phyloP scores from a whole-genome alignment of 2,113 vertebrate species.

The Varanus salvator region DNA sequence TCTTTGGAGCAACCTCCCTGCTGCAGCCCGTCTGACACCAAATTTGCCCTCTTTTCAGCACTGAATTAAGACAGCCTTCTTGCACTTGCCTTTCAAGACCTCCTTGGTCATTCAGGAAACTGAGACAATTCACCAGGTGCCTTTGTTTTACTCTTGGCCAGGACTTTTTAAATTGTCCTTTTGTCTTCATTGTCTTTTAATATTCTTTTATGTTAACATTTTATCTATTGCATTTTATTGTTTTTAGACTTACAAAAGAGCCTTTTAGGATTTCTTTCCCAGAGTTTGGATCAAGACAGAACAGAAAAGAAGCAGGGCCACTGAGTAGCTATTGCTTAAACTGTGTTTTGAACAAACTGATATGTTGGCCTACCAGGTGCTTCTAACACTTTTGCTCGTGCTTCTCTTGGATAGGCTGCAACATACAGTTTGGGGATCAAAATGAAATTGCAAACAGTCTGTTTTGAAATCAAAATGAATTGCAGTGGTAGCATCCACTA shows the following conservation, averaged over 20 bases:
- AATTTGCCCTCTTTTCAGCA: too few relatives aligned
- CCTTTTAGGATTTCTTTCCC: background rate
- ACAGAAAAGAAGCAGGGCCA: background rate
- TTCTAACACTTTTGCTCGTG: background rate
- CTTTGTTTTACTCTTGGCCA: too few relatives aligned
- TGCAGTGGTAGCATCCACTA: background rate
- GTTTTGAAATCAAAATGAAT: background rate
- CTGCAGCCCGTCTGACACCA: too few relatives aligned
- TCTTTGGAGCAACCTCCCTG: too few relatives aligned
- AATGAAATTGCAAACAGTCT: background rate
- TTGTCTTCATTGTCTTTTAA: too few relatives aligned
- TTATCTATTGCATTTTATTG: too few relatives aligned
- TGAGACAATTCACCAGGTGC: too few relatives aligned
- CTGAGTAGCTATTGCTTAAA: background rate
- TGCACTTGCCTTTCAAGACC: too few relatives aligned
- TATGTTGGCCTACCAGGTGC: background rate
- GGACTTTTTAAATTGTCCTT: too few relatives aligned
- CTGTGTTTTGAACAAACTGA: background rate
- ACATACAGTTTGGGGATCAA: background rate
- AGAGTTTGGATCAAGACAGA: background rate
- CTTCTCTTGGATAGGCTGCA: background rate
- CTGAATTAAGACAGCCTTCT: too few relatives aligned
- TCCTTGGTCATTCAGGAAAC: too few relatives aligned
- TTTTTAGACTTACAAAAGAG: background rate
- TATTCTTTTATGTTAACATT: too few relatives aligned